Evolutionary conservation across 2,113 vertebrate genomes (phyloP).

Genomic region (Vulpes lagopus): DNA sequence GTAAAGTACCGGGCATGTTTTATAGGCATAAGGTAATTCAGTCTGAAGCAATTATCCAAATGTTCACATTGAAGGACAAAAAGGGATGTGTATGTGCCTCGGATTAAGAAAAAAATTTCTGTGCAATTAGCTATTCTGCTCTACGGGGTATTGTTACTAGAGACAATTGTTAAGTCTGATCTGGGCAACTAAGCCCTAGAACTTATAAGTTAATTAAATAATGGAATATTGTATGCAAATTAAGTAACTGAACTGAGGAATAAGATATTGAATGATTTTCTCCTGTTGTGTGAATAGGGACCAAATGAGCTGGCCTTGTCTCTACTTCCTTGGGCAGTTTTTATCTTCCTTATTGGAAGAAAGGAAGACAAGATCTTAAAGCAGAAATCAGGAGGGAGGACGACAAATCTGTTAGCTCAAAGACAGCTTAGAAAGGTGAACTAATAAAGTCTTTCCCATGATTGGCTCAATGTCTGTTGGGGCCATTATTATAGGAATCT

Average conservation of each 20-base stretch:
- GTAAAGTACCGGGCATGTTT: background rate
- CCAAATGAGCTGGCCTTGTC: background rate
- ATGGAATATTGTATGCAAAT: conserved; percentile 49
- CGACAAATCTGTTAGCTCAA: background rate
- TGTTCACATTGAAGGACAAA: background rate
- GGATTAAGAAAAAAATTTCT: conserved; percentile 21
- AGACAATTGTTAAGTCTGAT: conserved; percentile 51
- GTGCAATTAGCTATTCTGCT: conserved; percentile 38
- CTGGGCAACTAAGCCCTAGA: conserved; percentile 16
- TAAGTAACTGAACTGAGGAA: conserved; percentile 26
- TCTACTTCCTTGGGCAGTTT: conserved; percentile 30
- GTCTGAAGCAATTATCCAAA: background rate
- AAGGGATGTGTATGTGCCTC: background rate
- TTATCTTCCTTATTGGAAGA: background rate
- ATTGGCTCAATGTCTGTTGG: background rate
- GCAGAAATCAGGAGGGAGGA: conserved; percentile 19
- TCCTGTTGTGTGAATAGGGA: background rate
- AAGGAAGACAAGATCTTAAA: background rate
- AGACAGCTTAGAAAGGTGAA: background rate
- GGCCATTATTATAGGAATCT: background rate
- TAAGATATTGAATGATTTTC: conserved; percentile 28
- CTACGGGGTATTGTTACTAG: conserved; percentile 27
- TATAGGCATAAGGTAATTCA: background rate
- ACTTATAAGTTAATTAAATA: conserved; percentile 67
- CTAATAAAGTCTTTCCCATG: background rate